Base-by-base conservation (phyloP, 1,140 invertebrate species). In the Parapsyche elsis region DNA sequence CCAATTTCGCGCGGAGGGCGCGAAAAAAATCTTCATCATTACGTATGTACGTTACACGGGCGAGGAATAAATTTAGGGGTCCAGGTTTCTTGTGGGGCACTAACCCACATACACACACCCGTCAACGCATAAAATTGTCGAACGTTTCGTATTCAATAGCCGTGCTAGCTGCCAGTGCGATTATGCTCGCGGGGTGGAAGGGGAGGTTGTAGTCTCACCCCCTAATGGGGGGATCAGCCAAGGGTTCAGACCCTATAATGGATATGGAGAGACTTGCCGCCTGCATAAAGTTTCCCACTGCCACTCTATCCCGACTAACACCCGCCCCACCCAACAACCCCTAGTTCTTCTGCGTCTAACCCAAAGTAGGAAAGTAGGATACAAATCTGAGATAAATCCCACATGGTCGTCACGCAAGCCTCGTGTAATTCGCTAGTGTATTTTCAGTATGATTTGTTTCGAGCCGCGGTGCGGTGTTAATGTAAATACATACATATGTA, bases 111-210 rank as follows among this genome's bases (percentile, higher is more conserved):
- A 9, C 59, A 14, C 14, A 12, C 64, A 23, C 10, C 64, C 64
- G 64, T 26, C 21, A 67, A 26, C 64, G 64, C 23, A 26, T 67
- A 30, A 67, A 67, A 67, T 67, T 61, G 57, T 21, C 57, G 57
- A 61, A 61, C 81, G 79, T 70, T 83, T 83, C 78, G 81, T 83
- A 83, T 83, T 83, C 81, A 83, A 83, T 83, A 78, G 81, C 26
- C 71, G 81, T 79, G 71, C 81, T 46, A 77, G 77, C 76, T 78
- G 78, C 81, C 26, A 26, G 67, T 82, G 49, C 76, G 81, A 83
- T 81, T 83, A 82, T 82, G 81, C 77, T 79, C 30, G 61, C 38
- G 44, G 19, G 61, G 70, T 2, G 49, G 49, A 53, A 10, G 16
- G 1, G 16, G n/a, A n/a, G 12, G 49, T 53, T 53, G 49, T 14